Conservation (phyloP, 2,797 vertebrate genomes). For the Iguana delicatissima region DNA sequence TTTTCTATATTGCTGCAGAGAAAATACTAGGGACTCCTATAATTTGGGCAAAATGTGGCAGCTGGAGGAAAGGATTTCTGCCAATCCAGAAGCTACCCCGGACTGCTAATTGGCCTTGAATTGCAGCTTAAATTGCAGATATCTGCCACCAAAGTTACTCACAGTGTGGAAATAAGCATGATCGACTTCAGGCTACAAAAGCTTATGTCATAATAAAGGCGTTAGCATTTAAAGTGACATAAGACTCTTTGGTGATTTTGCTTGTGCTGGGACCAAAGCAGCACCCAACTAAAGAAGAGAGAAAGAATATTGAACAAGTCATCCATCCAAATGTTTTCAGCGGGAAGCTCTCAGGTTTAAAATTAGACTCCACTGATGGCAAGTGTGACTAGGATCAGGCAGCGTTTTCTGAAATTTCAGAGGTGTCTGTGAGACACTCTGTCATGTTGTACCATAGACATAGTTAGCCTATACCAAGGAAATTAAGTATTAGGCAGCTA, state of each 20-base stretch:
- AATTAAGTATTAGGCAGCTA: no score
- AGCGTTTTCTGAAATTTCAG: constrained; percentile 27
- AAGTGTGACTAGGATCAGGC: background rate
- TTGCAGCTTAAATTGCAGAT: background rate
- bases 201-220: background rate
- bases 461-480: background rate
- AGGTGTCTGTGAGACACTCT: background rate
- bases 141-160: background rate
- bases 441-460: background rate
- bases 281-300: background rate
- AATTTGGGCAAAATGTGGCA: constrained; percentile 23
- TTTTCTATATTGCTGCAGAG: constrained; percentile 5
- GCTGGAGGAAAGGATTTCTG: background rate
- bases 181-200: background rate
- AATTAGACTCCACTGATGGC: background rate
- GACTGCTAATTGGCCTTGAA: background rate
- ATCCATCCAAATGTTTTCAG: background rate
- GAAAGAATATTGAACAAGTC: background rate
- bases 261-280: background rate
- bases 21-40: background rate
- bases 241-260: background rate
- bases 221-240: background rate
- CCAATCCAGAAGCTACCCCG: background rate
- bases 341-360: background rate
- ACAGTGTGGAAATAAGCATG: background rate